Conservation (phyloP, 2,797 vertebrate genomes). For the Lepilemur septentrionalis region DNA sequence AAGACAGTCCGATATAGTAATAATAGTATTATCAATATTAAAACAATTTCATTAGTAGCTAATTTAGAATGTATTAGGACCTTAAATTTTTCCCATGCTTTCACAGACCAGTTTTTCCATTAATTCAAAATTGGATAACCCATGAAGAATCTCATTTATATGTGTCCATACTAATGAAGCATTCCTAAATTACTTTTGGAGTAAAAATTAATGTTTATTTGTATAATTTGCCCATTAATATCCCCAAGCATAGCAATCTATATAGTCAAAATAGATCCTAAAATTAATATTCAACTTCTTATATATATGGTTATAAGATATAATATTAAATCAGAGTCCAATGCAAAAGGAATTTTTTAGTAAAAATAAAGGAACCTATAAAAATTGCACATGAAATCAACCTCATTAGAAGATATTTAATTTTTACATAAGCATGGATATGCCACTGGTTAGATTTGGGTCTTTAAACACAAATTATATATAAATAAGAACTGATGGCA, state of each 20-base stretch:
- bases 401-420: background rate
- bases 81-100: background rate
- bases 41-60: background rate
- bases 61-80: background rate
- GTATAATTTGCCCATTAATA: background rate
- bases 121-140: slow-evolving; percentile 5
- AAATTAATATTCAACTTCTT: background rate
- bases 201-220: background rate
- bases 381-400: background rate
- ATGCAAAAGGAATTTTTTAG: background rate
- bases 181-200: background rate
- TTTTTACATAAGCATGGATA: background rate
- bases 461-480: background rate
- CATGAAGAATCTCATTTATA: background rate
- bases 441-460: background rate
- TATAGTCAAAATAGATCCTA: background rate
- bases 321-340: background rate
- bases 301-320: background rate
- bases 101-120: background rate
- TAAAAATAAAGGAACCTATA: slow-evolving; percentile 18
- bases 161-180: background rate
- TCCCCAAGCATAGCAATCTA: background rate
- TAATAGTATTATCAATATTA: background rate
- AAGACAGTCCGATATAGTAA: background rate
- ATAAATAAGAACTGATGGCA: background rate